Percentiles rank a stretch among this genome's conserved stretches.
These are phyloP conservation scores for Maniola hyperantus DNA, from an alignment of 2,888 invertebrate genomes.

Conservation along the genomic window DNA sequence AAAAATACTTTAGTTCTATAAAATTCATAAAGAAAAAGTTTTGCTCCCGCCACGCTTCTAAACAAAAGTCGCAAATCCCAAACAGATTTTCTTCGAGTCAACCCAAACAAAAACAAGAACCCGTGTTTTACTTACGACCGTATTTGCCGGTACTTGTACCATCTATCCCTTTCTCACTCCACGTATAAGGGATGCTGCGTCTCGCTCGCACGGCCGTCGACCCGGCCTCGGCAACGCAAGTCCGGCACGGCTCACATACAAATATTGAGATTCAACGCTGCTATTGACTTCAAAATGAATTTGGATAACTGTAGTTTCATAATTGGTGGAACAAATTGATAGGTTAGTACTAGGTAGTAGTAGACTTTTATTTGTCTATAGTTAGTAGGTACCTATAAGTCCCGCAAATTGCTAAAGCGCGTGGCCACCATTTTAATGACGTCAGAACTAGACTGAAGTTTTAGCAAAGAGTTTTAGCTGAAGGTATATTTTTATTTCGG, in stretches of 20 bases:
- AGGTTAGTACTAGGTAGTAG: no score
- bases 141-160: conserved; percentile 59
- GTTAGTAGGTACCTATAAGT: no score
- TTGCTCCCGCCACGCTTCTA: not conserved
- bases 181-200: conserved; percentile 38
- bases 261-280: conserved; percentile 26
- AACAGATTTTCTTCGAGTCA: conserved; percentile 52
- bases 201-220: conserved; percentile 64
- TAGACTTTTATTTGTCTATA: no score
- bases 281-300: conserved; percentile 29
- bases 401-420: no score
- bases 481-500: no score
- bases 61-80: conserved; percentile 43
- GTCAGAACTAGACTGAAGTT: no score
- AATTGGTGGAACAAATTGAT: not conserved
- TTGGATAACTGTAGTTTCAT: conserved; percentile 19
- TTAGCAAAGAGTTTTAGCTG: no score
- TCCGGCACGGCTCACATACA: conserved; percentile 29
- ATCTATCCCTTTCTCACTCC: conserved; percentile 46
- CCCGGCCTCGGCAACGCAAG: conserved; percentile 50
- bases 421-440: no score
- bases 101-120: conserved; percentile 60
- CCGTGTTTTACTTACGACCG: conserved; percentile 65
- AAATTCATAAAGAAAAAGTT: conserved; percentile 11
- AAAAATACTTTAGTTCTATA: no score